Evolutionary conservation across 2,113 vertebrate species (phyloP), one percentile per base, ranked within the genome.

Genomic region (Amphilophus citrinellus): DNA sequence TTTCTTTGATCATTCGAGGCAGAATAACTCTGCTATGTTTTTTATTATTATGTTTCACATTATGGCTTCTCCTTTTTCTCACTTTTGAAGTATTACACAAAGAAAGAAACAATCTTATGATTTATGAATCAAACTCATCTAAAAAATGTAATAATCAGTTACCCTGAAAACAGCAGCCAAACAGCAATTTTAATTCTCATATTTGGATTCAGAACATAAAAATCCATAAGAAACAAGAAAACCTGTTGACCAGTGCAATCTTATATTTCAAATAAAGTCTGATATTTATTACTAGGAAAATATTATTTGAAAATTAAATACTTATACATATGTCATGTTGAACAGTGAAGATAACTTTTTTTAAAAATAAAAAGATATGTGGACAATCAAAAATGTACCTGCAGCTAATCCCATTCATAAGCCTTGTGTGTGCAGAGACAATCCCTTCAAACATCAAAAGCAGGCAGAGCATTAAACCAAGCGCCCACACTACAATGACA

Each of bases 401-500:
- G n/a, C 37, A 66, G 37, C 62, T 66, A 66, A 66, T 66, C 37
- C n/a, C 62, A 66, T 66, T 66, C 24, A 66, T 66, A 42, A 42
- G 14, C 11, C 62, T 42, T 24, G 20, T 42, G 37, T 66, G 63
- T 68, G 22, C 39, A 47, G 24, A 47, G 14, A 17, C 22, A 68
- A 66, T 66, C 39, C 39, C 39, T 66, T 44, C n/a, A 66, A 66
- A 66, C 63, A 44, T 66, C 39, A 66, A 66, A 44, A 66, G 63
- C 44, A 66, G 37, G 62, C 11, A 65, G 35, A 65, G 62, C 20
- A 65, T 37, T 7, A 62, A 57, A 63, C 10, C 47, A 53, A 57
- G 20, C 22, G 9, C 8, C 27, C 68, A 77, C 57, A 60, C 14
- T 39, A 18, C 59, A 62, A 30, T 56, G 61, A 59, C 71, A 79